Percentiles rank a stretch among this genome's conserved stretches.
phyloP scores from a whole-genome alignment of 2,888 invertebrate species.

The Hymenopus coronatus region DNA sequence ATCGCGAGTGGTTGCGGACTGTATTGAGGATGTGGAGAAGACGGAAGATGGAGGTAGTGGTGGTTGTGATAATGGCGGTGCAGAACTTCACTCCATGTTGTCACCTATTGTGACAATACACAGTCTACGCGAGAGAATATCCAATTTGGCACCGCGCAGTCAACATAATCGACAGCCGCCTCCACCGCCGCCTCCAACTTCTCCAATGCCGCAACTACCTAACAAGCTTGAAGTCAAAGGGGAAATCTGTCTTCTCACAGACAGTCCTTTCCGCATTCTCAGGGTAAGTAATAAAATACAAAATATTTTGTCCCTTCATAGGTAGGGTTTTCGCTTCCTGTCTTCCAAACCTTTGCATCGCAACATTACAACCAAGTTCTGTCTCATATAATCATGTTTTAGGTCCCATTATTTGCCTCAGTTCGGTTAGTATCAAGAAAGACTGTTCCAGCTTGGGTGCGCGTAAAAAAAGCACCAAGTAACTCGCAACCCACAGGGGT shows the following conservation, averaged over 20 bases:
- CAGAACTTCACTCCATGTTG: conserved; percentile 59
- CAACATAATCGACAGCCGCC: not conserved
- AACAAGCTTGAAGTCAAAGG: conserved; percentile 41
- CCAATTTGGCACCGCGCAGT: conserved; percentile 27
- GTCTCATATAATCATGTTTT: too few relatives aligned
- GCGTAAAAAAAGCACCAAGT: too few relatives aligned
- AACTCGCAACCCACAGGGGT: too few relatives aligned
- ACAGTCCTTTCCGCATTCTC: conserved; percentile 70
- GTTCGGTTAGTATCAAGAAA: too few relatives aligned
- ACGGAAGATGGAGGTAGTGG: not conserved
- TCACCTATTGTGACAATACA: conserved; percentile 26
- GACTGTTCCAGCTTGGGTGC: too few relatives aligned
- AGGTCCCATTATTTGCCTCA: too few relatives aligned
- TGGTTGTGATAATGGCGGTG: conserved; percentile 43
- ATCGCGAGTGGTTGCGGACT: not conserved
- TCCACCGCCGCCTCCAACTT: conserved; percentile 23
- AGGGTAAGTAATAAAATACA: conserved; percentile 58
- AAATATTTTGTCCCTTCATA: too few relatives aligned
- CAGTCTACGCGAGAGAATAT: not conserved
- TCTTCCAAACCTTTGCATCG: too few relatives aligned
- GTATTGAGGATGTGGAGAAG: not conserved
- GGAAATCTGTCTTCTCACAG: conserved; percentile 70
- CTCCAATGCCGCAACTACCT: conserved; percentile 2
- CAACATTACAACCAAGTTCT: too few relatives aligned
- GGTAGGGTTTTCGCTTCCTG: too few relatives aligned